Evolutionary conservation across 2,797 vertebrate genomes (phyloP).

Genomic region (Paguma larvata): DNA sequence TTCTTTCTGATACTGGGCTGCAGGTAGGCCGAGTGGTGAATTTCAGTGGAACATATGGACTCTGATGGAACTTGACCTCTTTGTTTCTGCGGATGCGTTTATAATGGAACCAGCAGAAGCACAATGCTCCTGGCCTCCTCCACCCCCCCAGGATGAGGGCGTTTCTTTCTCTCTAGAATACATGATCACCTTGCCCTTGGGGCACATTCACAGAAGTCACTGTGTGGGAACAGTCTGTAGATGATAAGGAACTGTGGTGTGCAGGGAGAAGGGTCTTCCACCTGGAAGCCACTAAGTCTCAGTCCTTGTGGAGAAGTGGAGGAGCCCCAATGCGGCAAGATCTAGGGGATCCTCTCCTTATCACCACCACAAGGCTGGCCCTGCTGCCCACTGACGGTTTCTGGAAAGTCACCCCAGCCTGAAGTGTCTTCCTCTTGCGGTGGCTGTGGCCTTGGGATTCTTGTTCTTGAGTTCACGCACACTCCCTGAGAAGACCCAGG

Average conservation of each 20-base stretch:
- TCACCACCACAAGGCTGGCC: background rate
- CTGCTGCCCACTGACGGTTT: background rate
- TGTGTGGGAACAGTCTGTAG: background rate
- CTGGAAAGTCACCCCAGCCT: background rate
- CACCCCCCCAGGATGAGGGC: background rate
- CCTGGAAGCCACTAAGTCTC: background rate
- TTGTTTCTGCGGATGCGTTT: background rate
- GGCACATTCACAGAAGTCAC: background rate
- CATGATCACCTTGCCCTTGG: constrained; percentile 34
- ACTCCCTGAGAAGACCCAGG: background rate
- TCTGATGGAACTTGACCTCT: background rate
- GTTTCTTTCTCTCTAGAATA: constrained; percentile 55
- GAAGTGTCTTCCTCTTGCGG: background rate
- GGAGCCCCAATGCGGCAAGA: background rate
- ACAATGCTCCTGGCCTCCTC: background rate
- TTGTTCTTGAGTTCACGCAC: background rate
- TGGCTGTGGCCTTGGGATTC: background rate
- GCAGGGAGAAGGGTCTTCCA: background rate
- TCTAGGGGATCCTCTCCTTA: background rate
- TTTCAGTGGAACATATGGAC: constrained; percentile 57
- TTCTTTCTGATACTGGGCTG: background rate
- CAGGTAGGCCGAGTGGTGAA: background rate
- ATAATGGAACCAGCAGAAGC: background rate
- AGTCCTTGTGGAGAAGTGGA: background rate
- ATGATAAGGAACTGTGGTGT: background rate